Evolutionary conservation across 2,113 vertebrate genomes (phyloP).

Genomic region (Pomatorhinus ruficollis): DNA sequence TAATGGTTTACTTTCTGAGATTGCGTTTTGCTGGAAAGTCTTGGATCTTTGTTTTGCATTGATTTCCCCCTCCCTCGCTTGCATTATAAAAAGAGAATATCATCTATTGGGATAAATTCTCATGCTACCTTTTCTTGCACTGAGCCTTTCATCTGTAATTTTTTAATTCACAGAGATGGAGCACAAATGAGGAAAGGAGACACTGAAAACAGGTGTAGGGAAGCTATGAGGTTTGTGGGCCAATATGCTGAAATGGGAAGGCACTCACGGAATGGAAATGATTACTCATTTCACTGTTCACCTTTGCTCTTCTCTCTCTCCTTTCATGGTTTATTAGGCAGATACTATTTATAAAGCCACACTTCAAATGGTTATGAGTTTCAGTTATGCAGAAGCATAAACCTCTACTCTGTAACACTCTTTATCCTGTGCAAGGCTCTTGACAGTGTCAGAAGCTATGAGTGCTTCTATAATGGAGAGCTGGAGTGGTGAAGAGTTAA

Average conservation of each 20-base stretch:
- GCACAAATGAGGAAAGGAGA: background rate
- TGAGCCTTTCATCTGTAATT: background rate
- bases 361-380: background rate
- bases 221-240: background rate
- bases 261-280: background rate
- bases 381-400: background rate
- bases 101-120: background rate
- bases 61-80: rapidly evolving
- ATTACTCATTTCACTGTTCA: background rate
- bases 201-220: background rate
- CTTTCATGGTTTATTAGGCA: background rate
- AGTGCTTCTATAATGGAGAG: background rate
- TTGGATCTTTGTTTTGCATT: background rate
- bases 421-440: background rate
- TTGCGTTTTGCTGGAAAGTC: background rate
- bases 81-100: background rate
- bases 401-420: background rate
- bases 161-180: background rate
- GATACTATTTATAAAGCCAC: background rate
- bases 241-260: background rate
- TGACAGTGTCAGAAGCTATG: background rate
- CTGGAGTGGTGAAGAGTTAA: rapidly evolving
- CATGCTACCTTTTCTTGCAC: background rate
- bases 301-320: background rate
- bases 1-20: background rate